These are phyloP conservation scores for Apodemus speciosus DNA, from an alignment of 2,113 vertebrate genomes.

Conservation along the genomic window DNA sequence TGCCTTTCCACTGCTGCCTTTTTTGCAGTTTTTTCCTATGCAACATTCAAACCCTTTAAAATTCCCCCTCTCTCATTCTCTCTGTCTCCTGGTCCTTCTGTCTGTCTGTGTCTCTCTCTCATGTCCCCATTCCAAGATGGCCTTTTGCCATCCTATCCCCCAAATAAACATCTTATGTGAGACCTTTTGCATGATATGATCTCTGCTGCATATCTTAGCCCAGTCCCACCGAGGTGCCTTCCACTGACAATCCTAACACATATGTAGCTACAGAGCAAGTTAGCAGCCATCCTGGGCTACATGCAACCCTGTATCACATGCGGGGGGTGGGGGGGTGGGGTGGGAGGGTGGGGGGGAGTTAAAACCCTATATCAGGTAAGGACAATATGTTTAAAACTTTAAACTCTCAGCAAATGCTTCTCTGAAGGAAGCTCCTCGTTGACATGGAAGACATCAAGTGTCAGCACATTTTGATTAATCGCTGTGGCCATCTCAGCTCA, in stretches of 20 bases:
- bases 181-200: neutral
- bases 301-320: neutral
- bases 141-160: neutral
- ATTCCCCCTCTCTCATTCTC: neutral
- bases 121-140: neutral
- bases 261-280: neutral
- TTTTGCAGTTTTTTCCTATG: neutral
- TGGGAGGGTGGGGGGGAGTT: too few species aligned
- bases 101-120: neutral
- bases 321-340: too few species aligned
- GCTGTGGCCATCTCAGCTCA: neutral
- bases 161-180: neutral
- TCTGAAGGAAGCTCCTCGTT: slow-evolving; percentile 22
- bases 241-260: neutral
- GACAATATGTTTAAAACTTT: slow-evolving; percentile 1
- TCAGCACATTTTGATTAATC: slow-evolving; percentile 38
- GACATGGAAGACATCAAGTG: neutral
- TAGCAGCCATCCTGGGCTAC: neutral
- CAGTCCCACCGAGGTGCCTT: neutral
- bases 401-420: neutral
- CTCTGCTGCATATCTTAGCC: neutral
- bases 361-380: neutral
- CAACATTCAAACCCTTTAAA: neutral
- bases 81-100: neutral
- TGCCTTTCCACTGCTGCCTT: neutral